Conservation (phyloP, 2,797 vertebrate species). For the Catamblyrhynchus diadema region DNA sequence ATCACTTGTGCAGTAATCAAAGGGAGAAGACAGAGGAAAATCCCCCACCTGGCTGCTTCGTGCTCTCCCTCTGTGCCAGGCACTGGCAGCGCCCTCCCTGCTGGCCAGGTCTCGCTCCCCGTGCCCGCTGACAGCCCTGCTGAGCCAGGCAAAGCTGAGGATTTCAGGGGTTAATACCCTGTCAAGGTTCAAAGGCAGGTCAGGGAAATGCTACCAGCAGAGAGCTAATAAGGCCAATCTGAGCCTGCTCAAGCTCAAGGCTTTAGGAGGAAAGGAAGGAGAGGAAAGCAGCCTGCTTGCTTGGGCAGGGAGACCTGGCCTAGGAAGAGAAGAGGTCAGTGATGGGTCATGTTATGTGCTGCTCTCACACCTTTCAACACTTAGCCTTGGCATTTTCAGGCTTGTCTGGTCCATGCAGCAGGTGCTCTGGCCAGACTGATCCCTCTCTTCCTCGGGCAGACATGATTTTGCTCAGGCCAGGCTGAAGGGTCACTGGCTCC, state of each 20-base stretch:
- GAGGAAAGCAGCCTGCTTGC: background rate
- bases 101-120: background rate
- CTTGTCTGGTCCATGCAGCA: fast-evolving
- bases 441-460: background rate
- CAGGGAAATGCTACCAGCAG: background rate
- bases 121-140: background rate
- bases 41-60: background rate
- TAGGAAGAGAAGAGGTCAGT: background rate
- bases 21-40: background rate
- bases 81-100: background rate
- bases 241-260: background rate
- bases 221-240: background rate
- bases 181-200: slow-evolving; percentile 8
- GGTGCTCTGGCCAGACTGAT: background rate
- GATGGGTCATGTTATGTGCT: fast-evolving
- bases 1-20: background rate
- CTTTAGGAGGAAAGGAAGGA: background rate
- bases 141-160: background rate
- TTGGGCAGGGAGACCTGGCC: background rate
- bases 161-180: background rate
- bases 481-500: background rate
- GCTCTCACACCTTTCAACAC: background rate
- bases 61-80: fast-evolving
- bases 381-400: background rate
- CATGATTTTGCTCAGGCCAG: background rate